Evolutionary conservation across 1,140 invertebrate species (phyloP).

Genomic region (Drosophila sucinea): DNA sequence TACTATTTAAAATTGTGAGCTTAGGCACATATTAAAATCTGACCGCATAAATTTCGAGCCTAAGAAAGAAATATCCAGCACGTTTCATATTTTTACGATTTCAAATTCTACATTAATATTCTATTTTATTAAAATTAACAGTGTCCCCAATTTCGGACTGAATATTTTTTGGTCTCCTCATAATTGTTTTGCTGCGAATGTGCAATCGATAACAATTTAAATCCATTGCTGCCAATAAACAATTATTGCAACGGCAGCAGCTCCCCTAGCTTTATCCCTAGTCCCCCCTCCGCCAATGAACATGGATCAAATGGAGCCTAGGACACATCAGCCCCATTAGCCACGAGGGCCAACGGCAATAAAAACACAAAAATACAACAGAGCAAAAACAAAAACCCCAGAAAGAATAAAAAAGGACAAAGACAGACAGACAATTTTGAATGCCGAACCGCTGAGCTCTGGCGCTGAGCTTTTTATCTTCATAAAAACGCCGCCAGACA

Average conservation of each 20-base stretch:
- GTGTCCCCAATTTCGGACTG: background rate
- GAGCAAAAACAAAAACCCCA: constrained; percentile 35
- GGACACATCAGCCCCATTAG: constrained; percentile 64
- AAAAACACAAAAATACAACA: constrained; percentile 11
- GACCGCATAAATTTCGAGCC: no score
- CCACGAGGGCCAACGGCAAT: constrained; percentile 47
- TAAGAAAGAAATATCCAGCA: no score
- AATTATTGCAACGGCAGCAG: constrained; percentile 63
- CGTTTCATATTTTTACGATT: no score
- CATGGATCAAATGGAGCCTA: constrained; percentile 46
- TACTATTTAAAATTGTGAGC: no score
- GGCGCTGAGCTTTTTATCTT: constrained; percentile 72
- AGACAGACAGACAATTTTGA: constrained; percentile 45
- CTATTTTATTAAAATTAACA: background rate
- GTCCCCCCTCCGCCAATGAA: background rate
- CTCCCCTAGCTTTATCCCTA: background rate
- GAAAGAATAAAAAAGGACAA: constrained; percentile 42
- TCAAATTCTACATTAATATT: background rate
- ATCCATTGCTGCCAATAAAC: constrained; percentile 77
- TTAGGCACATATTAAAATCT: no score
- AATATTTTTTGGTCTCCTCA: constrained; percentile 27
- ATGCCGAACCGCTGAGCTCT: constrained; percentile 65
- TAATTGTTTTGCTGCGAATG: constrained; percentile 63
- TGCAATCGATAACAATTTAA: constrained; percentile 73
- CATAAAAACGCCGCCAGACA: constrained; percentile 72